Evolutionary conservation across 2,113 vertebrate genomes (phyloP).

Genomic region (Sardina pilchardus): DNA sequence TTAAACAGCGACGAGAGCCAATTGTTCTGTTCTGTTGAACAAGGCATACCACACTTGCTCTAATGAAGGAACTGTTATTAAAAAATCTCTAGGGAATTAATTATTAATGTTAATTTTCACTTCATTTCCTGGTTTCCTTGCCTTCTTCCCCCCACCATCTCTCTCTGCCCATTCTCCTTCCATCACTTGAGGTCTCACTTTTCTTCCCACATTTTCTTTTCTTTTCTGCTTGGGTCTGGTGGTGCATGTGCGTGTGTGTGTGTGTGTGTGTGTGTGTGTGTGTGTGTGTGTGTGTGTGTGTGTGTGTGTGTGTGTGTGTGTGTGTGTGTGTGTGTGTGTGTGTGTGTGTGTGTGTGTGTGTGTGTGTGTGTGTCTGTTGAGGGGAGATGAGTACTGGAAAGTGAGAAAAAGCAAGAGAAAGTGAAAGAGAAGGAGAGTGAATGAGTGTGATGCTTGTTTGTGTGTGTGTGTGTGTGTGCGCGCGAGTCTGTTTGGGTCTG

Average conservation of each 20-base stretch:
- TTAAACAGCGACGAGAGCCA: background rate
- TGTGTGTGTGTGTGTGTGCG: background rate
- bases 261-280: background rate
- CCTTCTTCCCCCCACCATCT: background rate
- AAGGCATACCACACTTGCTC: background rate
- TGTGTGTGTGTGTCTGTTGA: background rate
- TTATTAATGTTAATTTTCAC: background rate
- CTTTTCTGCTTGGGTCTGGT: too few relatives aligned
- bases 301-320: too few relatives aligned
- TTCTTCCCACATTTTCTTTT: too few relatives aligned
- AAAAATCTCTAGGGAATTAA: background rate
- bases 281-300: constrained; percentile 5
- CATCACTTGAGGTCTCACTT: background rate
- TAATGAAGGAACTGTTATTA: background rate
- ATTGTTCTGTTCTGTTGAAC: background rate
- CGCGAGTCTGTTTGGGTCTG: too few relatives aligned
- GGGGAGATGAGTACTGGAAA: too few relatives aligned
- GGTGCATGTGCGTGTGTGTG: too few relatives aligned
- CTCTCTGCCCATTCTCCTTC: background rate
- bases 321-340: too few relatives aligned
- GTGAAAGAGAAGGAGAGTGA: too few relatives aligned
- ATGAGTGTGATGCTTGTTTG: background rate
- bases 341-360: too few relatives aligned
- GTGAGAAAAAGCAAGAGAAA: too few relatives aligned
- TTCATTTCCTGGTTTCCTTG: background rate